Evolutionary conservation across 1,140 invertebrate genomes (phyloP).

Genomic region (Pseudachorutes palmiensis): DNA sequence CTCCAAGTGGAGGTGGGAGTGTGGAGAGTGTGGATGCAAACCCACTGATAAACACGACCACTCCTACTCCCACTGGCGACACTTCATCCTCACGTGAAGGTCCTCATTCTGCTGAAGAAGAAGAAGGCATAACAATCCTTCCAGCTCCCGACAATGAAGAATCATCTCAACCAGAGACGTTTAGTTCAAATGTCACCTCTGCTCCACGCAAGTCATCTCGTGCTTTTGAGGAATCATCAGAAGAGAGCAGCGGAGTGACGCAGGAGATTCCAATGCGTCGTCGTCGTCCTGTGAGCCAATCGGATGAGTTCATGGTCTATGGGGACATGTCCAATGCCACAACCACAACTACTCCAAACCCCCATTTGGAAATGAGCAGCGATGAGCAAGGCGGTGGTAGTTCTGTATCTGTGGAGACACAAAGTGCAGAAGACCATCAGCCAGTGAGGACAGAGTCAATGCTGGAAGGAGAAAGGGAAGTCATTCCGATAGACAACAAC

Average conservation of each 20-base stretch:
- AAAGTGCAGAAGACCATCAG: too few relatives aligned
- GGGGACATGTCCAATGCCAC: slow-evolving; percentile 11
- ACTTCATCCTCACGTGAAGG: background rate
- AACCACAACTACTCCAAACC: background rate
- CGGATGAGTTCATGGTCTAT: slow-evolving; percentile 21
- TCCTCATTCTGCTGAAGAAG: too few relatives aligned
- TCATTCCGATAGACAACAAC: slow-evolving; percentile 2
- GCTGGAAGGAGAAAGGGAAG: background rate
- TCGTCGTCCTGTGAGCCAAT: background rate
- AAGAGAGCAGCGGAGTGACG: too few relatives aligned
- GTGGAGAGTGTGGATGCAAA: background rate
- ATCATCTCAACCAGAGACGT: too few relatives aligned
- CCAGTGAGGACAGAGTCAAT: background rate
- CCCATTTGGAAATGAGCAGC: too few relatives aligned
- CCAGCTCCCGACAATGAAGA: too few relatives aligned
- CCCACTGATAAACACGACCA: background rate
- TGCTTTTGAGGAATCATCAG: background rate
- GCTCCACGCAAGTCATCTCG: background rate
- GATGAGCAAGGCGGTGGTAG: too few relatives aligned
- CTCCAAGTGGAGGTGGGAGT: background rate
- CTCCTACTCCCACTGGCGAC: background rate
- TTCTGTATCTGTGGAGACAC: too few relatives aligned
- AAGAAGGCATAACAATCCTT: too few relatives aligned
- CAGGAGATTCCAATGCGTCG: background rate
- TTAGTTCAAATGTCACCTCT: too few relatives aligned